Base-by-base conservation (phyloP, 2,888 invertebrate species). In the Andrena bicolor region DNA sequence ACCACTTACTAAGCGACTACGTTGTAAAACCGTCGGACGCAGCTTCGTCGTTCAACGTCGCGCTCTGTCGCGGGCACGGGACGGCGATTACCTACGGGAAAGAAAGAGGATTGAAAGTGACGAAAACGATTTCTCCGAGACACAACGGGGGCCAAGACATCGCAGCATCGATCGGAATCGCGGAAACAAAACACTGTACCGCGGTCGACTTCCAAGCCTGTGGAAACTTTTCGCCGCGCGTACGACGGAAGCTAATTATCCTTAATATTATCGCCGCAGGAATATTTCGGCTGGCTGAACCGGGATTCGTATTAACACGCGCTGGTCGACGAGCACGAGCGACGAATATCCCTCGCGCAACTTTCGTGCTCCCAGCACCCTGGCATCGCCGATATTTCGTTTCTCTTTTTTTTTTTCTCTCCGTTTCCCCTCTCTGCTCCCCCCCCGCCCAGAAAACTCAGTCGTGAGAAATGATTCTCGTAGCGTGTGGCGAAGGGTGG, bases 101-200 rank as follows among this genome's bases (percentile, higher is more conserved):
- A 51, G 61, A 65, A 66, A 8, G 0, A 2, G 23, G 13, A 48
- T 10, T 26, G 6, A 69, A 28, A 48, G 56, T 64, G 28, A 49
- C 49, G 63, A 79, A 26, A 5, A 16, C 13, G 30, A 23, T 41
- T 61, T 61, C 41, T 63, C 56, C 28, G 23, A 58, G 41, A 53
- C 60, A 70, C 56, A n/a, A 30, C n/a, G 60, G 68, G 49, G 58
- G 23, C 58, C 58, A 35, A 79, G 56, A 85, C 85, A 85, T 85
- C 71, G 66, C 64, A 76, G 73, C 79, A 82, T 83, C 83, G 73
- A 82, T 79, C 82, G 80, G 8, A 49, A 80, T 53, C 32, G 49
- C 56, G 79, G 79, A 78, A 83, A 86, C 83, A 82, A 86, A 83
- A 82, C 84, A 86, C 76, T 76, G 69, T 70, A 58, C 76, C 75